Conservation (phyloP, 2,113 vertebrate species). For the Otis tarda region DNA sequence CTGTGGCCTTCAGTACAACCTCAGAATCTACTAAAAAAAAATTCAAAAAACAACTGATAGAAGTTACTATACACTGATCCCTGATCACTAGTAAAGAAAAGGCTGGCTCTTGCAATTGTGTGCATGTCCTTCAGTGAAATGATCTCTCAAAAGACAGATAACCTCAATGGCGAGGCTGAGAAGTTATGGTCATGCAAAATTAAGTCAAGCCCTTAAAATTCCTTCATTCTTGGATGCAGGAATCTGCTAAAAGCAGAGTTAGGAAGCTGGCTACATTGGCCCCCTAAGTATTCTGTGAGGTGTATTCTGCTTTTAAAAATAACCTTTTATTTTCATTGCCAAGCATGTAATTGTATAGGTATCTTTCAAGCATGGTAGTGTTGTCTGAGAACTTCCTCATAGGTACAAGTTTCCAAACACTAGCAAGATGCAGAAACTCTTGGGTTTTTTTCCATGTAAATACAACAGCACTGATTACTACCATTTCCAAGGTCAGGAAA, state of each 20-base stretch:
- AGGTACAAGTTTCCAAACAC: background rate
- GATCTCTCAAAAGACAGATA: background rate
- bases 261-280: background rate
- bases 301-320: background rate
- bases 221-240: background rate
- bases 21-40: accelerated
- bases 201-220: background rate
- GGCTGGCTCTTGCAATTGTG: background rate
- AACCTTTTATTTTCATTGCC: background rate
- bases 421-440: background rate
- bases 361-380: background rate
- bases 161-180: background rate
- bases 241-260: background rate
- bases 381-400: background rate
- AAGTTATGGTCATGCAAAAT: background rate
- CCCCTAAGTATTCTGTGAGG: background rate
- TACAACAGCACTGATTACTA: background rate
- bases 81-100: background rate
- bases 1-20: background rate
- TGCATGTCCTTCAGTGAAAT: background rate
- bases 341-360: background rate
- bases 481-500: constrained; percentile 8
- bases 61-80: background rate
- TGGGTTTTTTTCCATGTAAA: background rate
- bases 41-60: background rate